Percentiles rank a stretch among this genome's conserved stretches.
Conservation (phyloP, 2,888 invertebrate genomes). For the Trichopoda pennipes region DNA sequence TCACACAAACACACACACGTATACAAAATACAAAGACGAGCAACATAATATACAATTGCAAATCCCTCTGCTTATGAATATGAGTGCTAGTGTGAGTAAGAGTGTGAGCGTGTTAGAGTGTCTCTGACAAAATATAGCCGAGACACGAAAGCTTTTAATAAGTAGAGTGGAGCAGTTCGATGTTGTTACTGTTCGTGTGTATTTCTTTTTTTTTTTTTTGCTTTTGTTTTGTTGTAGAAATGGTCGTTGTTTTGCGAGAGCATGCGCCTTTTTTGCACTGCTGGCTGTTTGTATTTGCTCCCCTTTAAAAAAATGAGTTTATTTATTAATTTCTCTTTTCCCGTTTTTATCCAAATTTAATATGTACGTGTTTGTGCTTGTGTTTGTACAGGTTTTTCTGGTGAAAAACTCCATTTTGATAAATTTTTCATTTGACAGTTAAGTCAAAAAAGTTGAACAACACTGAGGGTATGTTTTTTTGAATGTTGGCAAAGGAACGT, state of each 20-base stretch:
- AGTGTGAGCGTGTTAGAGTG: background rate
- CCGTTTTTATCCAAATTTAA: background rate
- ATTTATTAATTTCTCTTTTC: conserved; percentile 36
- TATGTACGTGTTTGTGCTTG: background rate
- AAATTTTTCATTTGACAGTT: conserved; percentile 67
- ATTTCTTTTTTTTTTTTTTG: too few species aligned
- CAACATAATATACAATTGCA: background rate
- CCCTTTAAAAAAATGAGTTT: conserved; percentile 25
- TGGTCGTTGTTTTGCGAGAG: conserved; percentile 43
- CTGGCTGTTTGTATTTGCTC: background rate
- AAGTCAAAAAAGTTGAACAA: conserved; percentile 64
- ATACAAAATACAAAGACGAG: background rate
- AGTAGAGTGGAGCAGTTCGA: conserved; percentile 13
- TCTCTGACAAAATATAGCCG: conserved; percentile 22
- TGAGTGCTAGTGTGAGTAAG: too few species aligned
- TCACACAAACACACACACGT: background rate
- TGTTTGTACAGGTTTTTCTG: background rate
- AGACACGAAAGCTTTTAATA: conserved; percentile 49
- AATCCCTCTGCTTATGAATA: conserved; percentile 15
- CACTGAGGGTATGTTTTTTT: conserved; percentile 63
- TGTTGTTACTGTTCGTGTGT: conserved; percentile 6
- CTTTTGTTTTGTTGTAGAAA: too few species aligned
- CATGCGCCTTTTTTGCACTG: conserved; percentile 52
- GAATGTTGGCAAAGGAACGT: conserved; percentile 15
- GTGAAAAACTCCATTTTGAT: conserved; percentile 67